Conservation (phyloP, 1,140 invertebrate species). For the Rhopalosiphum padi region DNA sequence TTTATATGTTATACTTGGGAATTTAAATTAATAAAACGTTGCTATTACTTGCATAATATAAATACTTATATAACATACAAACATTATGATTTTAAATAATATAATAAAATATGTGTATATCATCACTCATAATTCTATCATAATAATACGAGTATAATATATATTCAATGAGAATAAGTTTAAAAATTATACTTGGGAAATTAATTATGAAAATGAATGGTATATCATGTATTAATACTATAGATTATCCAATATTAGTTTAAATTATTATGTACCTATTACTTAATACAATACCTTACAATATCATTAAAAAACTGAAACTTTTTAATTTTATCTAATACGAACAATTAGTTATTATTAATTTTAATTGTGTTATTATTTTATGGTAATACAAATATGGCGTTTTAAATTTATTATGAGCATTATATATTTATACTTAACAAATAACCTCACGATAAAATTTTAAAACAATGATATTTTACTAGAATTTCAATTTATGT, state of each 20-base stretch:
- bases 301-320: neutral
- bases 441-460: neutral
- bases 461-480: neutral
- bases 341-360: neutral
- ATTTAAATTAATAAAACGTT: too few relatives aligned
- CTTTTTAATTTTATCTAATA: neutral
- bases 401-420: neutral
- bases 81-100: too few relatives aligned
- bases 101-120: too few relatives aligned
- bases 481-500: neutral
- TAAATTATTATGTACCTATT: too few relatives aligned
- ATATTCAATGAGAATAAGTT: too few relatives aligned
- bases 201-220: neutral
- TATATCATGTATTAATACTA: neutral
- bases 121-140: too few relatives aligned
- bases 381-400: neutral
- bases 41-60: too few relatives aligned
- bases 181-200: neutral
- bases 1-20: too few relatives aligned
- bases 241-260: neutral
- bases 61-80: too few relatives aligned
- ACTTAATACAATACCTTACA: too few relatives aligned
- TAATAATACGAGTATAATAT: too few relatives aligned
- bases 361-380: neutral
- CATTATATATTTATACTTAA: neutral